phyloP scores from a whole-genome alignment of 1,140 invertebrate species.

The Acromyrmex echinatior region DNA sequence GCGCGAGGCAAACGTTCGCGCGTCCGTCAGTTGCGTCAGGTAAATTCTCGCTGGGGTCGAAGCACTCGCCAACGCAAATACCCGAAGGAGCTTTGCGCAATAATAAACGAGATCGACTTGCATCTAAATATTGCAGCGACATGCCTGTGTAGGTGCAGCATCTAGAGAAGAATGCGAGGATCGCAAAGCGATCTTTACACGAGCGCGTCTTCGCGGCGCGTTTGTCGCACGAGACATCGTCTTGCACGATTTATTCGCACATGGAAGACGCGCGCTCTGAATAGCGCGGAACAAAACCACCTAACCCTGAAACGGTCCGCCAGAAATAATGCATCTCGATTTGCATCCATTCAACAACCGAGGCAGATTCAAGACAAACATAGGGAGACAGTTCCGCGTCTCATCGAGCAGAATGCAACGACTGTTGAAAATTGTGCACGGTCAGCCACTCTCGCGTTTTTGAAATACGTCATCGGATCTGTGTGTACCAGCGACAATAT shows the following conservation, averaged over 20 bases:
- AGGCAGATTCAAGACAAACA: constrained; percentile 9
- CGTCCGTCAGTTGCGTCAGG: constrained; percentile 65
- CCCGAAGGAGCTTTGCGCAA: constrained; percentile 76
- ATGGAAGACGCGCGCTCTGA: neutral
- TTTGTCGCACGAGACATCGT: constrained; percentile 9
- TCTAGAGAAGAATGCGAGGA: neutral
- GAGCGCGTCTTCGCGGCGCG: neutral
- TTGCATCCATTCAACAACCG: constrained; percentile 25
- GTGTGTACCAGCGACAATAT: constrained; percentile 13
- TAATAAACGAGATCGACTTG: constrained; percentile 72
- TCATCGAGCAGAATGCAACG: neutral
- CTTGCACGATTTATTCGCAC: constrained; percentile 66
- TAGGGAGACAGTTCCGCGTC: constrained; percentile 5
- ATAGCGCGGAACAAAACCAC: constrained; percentile 5
- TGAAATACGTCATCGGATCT: neutral
- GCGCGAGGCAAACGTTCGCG: constrained; percentile 2
- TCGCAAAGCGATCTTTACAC: neutral
- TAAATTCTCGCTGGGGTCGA: constrained; percentile 75
- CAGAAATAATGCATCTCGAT: constrained; percentile 46
- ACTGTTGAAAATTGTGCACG: constrained; percentile 31
- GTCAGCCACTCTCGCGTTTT: neutral
- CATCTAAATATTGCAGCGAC: constrained; percentile 70
- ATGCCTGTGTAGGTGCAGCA: constrained; percentile 63
- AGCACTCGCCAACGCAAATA: constrained; percentile 82
- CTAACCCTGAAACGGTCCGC: neutral